Evolutionary conservation across 2,113 vertebrate species (phyloP), one percentile per base, ranked within the genome.

Genomic region (Thamnophis sirtalis): DNA sequence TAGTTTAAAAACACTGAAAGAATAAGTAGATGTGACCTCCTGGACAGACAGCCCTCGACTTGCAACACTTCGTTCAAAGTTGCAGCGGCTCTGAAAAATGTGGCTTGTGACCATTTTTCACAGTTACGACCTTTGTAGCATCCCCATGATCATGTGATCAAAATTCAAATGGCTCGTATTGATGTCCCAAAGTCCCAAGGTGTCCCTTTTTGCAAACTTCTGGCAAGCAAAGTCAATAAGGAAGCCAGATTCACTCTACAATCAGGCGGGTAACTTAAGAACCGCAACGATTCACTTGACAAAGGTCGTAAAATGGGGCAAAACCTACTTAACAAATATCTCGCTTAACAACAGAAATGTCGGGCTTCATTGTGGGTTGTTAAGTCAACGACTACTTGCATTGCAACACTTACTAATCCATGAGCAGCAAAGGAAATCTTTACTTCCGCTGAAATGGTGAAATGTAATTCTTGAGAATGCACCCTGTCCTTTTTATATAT

Each of bases 381-480:
- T 58, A n/a, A 13, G 10, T 63, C 26, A 13, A 68, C 5, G 63
- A 6, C 63, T 15, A 15, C 48, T 1, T 73, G 51, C 91, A 94
- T 93, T 94, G 95, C 91, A 89, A 91, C 91, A 93, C 87, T 33
- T 19, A 92, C 91, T 94, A 51, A 91, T 93, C 89, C 94, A 68
- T 63, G 63, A 89, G 89, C 33, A 89, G 7, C 21, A 43, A 80
- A 80, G 17, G 17, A 80, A 60, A 90, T 92, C n/a, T 68, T 3
- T 90, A 93, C 91, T 88, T 33, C n/a, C 91, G 86, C 93, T 88
- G 68, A 86, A 87, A 58, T 60, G 93, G 93, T 92, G 50, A 92
- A 93, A 51, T 91, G 80, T 22, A 84, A 94, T 95, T 94, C 88
- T 26, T 68, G 93, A 86, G 55, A 9, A 28, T 93, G 89, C 49